These are phyloP conservation scores for Halcyon malimbica DNA, from an alignment of 2,113 vertebrate species.

Conservation along the genomic window DNA sequence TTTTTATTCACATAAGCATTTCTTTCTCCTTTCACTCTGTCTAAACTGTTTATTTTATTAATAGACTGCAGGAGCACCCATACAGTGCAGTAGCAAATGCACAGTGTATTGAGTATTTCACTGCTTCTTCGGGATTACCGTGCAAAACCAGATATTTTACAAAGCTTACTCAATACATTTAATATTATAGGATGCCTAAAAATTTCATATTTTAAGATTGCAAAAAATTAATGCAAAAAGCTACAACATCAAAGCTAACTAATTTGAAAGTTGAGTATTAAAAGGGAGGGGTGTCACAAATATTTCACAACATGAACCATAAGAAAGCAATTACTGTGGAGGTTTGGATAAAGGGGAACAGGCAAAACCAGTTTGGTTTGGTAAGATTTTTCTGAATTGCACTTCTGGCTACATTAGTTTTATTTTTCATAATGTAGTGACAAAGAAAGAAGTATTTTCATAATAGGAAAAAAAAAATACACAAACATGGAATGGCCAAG, in stretches of 20 bases:
- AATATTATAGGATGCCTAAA: not conserved
- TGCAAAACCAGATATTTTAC: not conserved
- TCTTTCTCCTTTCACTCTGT: not conserved
- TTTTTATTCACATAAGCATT: not conserved
- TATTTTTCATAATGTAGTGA: not conserved
- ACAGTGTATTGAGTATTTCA: not conserved
- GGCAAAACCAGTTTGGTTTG: not conserved
- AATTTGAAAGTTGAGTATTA: not conserved
- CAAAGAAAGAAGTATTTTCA: not conserved
- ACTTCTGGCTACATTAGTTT: not conserved
- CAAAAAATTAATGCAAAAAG: not conserved
- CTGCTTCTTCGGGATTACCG: not conserved
- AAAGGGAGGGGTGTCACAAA: not conserved
- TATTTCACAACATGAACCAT: not conserved
- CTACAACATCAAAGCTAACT: not conserved
- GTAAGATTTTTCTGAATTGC: not conserved
- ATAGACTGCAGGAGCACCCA: not conserved
- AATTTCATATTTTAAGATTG: not conserved
- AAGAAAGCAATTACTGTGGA: too few relatives aligned
- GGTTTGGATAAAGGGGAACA: not conserved
- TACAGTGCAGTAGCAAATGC: not conserved
- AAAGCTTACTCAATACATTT: not conserved
- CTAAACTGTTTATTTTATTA: conserved; percentile 14
- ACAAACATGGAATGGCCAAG: not conserved
- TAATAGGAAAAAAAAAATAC: not conserved